Evolutionary conservation across 2,888 invertebrate species (phyloP).

Genomic region (Liodrosophila aerea): DNA sequence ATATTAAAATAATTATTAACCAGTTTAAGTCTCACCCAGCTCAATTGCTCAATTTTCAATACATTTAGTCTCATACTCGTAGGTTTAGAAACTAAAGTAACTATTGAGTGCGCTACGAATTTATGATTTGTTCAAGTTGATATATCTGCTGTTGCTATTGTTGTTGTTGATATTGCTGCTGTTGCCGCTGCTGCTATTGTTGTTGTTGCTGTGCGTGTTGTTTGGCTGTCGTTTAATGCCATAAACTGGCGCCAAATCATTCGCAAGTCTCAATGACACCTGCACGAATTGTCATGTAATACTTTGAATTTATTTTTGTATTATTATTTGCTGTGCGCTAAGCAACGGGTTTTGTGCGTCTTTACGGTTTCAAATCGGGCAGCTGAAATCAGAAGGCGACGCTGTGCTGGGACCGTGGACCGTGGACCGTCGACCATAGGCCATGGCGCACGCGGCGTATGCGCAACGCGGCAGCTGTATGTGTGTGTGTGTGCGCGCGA

Average conservation of each 20-base stretch:
- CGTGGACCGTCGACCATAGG: slow-evolving; percentile 23
- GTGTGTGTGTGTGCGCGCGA: slow-evolving; percentile 29
- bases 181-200: slow-evolving; percentile 2
- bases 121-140: slow-evolving; percentile 2
- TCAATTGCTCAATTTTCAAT: slow-evolving; percentile 1
- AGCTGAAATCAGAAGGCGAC: slow-evolving; percentile 42
- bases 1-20: too few relatives aligned
- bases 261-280: slow-evolving; percentile 76
- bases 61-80: too few relatives aligned
- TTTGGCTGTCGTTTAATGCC: slow-evolving; percentile 57
- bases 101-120: slow-evolving; percentile 13
- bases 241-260: slow-evolving; percentile 76
- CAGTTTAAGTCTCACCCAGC: too few relatives aligned
- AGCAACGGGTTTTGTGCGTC: slow-evolving; percentile 54
- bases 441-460: slow-evolving; percentile 69
- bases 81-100: too few relatives aligned
- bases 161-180: slow-evolving; percentile 13
- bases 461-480: slow-evolving; percentile 61
- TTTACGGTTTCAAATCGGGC: slow-evolving; percentile 53
- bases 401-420: neutral
- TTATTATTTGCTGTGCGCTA: slow-evolving; percentile 24
- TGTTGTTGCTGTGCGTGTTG: slow-evolving; percentile 32
- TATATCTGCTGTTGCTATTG: slow-evolving; percentile 2
- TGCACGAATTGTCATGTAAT: slow-evolving; percentile 77
- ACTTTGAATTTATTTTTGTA: slow-evolving; percentile 61